A percentile compares a stretch with the other conserved stretches of the same genome.
phyloP scores from a whole-genome alignment of 2,797 vertebrate species.

The Phoeniculus purpureus region DNA sequence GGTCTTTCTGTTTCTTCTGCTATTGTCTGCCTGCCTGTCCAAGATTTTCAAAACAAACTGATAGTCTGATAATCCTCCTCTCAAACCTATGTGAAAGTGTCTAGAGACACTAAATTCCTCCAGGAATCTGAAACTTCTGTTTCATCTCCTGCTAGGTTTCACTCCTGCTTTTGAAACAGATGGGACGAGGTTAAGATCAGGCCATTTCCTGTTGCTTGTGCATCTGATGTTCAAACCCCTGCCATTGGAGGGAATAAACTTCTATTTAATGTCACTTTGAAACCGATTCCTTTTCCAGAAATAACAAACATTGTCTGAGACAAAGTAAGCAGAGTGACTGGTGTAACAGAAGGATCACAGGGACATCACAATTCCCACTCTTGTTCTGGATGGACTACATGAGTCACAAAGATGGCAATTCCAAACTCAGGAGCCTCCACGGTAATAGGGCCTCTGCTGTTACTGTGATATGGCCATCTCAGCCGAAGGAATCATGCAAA shows the following conservation, averaged over 20 bases:
- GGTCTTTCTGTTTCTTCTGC: background rate
- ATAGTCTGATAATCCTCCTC: background rate
- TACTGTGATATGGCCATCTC: background rate
- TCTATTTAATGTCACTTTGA: background rate
- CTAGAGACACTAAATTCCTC: background rate
- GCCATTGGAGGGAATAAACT: background rate
- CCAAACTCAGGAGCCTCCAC: background rate
- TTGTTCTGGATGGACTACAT: background rate
- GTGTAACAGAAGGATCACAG: background rate
- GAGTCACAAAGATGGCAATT: background rate
- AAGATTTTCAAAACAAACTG: background rate
- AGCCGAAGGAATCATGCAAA: background rate
- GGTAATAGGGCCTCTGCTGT: accelerated
- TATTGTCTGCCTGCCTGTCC: background rate
- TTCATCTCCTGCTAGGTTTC: background rate
- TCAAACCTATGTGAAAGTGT: background rate
- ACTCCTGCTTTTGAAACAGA: background rate
- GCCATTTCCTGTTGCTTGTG: background rate
- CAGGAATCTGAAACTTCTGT: background rate
- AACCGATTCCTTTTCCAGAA: background rate
- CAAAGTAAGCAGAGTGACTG: background rate
- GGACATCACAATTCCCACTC: background rate
- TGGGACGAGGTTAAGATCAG: background rate
- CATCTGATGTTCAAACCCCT: background rate
- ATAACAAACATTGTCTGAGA: background rate